Percentiles rank a stretch among this genome's conserved stretches.
These are phyloP conservation scores for Guaruba guarouba DNA, from an alignment of 2,113 vertebrate genomes.

Conservation along the genomic window DNA sequence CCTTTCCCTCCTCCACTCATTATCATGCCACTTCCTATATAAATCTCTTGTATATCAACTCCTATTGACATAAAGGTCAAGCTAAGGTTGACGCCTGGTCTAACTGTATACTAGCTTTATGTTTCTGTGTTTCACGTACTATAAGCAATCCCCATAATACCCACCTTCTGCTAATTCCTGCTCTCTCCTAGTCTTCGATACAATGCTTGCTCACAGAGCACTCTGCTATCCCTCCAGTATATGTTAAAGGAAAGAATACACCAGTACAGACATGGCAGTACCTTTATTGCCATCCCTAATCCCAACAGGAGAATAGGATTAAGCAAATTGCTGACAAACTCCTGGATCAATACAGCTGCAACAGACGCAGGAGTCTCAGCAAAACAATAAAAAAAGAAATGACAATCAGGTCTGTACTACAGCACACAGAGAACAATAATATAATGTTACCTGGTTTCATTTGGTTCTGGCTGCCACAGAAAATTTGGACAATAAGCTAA, in stretches of 20 bases:
- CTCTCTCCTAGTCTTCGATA: neutral
- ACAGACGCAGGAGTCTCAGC: neutral
- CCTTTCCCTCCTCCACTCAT: neutral
- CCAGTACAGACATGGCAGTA: neutral
- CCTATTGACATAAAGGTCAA: constrained; percentile 10
- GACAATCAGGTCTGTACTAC: neutral
- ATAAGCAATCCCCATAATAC: neutral
- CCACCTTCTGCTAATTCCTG: neutral
- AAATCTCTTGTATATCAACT: constrained; percentile 25
- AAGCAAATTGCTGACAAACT: neutral
- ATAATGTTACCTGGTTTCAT: neutral
- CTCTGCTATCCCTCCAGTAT: neutral
- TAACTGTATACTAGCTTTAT: neutral
- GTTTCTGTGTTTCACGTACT: neutral
- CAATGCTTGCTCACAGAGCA: neutral
- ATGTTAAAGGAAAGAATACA: neutral
- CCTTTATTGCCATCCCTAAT: neutral
- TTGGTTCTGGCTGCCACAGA: neutral
- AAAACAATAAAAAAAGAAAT: neutral
- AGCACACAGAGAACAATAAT: neutral
- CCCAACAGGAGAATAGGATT: neutral
- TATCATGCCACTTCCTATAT: neutral
- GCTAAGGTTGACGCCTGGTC: neutral
- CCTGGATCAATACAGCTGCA: neutral
- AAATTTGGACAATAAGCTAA: neutral